These are phyloP conservation scores for Caiman crocodilus DNA, from an alignment of 2,797 vertebrate genomes.

Conservation along the genomic window DNA sequence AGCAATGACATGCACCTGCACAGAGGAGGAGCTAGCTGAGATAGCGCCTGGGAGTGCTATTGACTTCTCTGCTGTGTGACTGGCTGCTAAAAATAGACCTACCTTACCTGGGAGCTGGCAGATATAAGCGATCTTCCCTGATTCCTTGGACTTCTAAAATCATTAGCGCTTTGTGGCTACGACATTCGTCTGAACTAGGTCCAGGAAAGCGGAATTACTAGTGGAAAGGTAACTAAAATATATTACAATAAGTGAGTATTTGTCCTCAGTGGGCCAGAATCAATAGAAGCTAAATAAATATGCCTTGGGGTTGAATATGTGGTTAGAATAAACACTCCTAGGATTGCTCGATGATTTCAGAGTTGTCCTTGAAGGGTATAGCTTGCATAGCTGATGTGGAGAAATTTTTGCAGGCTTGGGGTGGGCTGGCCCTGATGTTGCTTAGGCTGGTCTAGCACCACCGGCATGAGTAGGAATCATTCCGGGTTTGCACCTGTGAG, in stretches of 20 bases:
- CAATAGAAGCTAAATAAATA: fast-evolving
- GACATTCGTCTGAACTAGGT: not conserved
- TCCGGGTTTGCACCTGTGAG: not conserved
- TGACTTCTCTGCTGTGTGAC: not conserved
- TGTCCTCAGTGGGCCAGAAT: fast-evolving
- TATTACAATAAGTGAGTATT: not conserved
- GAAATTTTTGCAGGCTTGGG: fast-evolving
- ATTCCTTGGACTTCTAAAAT: not conserved
- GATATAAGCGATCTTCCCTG: conserved; percentile 20
- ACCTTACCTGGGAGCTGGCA: not conserved
- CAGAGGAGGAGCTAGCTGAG: not conserved
- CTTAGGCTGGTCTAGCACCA: not conserved
- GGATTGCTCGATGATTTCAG: not conserved
- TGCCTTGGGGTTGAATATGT: not conserved
- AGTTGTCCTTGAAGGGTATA: not conserved
- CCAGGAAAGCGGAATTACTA: conserved; percentile 11
- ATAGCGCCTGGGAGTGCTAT: not conserved
- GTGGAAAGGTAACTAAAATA: conserved; percentile 60
- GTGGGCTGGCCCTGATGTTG: not conserved
- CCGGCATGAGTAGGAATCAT: not conserved
- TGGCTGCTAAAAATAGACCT: conserved; percentile 72
- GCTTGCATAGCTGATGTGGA: not conserved
- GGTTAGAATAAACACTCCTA: not conserved
- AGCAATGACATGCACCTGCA: not conserved
- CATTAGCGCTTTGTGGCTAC: fast-evolving